Evolutionary conservation across 2,113 vertebrate species (phyloP).

Genomic region (Abramis brama): DNA sequence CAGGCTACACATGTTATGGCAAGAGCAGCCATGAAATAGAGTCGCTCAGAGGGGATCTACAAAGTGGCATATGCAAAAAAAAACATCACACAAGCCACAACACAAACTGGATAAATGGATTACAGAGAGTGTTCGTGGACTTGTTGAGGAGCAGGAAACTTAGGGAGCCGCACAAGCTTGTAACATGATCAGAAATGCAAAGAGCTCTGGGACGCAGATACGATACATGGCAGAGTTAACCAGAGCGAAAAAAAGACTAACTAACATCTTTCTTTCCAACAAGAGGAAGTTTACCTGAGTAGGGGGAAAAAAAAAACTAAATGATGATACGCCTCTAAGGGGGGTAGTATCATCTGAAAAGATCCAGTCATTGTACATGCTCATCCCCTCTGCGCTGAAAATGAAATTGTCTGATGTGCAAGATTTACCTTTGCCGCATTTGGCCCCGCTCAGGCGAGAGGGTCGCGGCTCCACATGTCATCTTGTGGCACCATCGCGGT

Average conservation of each 20-base stretch:
- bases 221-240: background rate
- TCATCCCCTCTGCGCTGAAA: conserved; percentile 82
- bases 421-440: conserved; percentile 82
- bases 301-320: conserved; percentile 51
- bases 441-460: conserved; percentile 77
- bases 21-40: conserved; percentile 70
- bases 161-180: background rate
- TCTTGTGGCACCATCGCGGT: conserved; percentile 74
- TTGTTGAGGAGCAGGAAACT: conserved; percentile 24
- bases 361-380: conserved; percentile 77
- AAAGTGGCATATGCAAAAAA: conserved; percentile 51
- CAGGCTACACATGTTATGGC: conserved; percentile 64
- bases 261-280: conserved; percentile 43
- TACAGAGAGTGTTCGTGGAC: conserved; percentile 50
- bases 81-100: conserved; percentile 47
- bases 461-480: conserved; percentile 82
- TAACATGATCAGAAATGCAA: conserved; percentile 34
- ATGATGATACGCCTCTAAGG: conserved; percentile 71
- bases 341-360: conserved; percentile 84
- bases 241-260: conserved; percentile 19
- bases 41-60: conserved; percentile 60
- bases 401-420: conserved; percentile 86
- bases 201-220: background rate
- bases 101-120: conserved; percentile 45
- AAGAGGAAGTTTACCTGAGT: conserved; percentile 44